Conservation (phyloP, 2,113 vertebrate genomes). For the Psittacus erithacus region DNA sequence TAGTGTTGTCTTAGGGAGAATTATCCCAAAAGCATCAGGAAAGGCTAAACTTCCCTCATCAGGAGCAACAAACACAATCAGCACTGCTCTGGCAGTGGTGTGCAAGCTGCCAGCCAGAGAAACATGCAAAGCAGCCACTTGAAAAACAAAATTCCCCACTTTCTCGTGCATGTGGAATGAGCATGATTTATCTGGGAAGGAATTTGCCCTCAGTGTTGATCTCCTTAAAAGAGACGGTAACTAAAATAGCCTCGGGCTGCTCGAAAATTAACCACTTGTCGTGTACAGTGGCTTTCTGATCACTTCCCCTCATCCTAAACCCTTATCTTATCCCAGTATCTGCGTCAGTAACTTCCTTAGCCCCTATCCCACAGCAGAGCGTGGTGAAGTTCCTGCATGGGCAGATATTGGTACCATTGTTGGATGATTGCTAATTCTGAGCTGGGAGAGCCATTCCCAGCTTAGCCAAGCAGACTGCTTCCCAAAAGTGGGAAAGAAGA, state of each 20-base stretch:
- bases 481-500: not conserved
- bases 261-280: slow-evolving; percentile 12
- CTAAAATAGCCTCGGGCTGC: slow-evolving; percentile 35
- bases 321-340: not conserved
- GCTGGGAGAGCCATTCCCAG: not conserved
- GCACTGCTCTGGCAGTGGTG: not conserved
- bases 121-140: slow-evolving; percentile 59
- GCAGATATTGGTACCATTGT: not conserved
- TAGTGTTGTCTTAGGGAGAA: not conserved
- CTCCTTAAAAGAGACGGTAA: slow-evolving; percentile 52
- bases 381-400: fast-evolving
- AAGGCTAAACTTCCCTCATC: not conserved
- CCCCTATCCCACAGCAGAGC: not conserved
- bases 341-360: fast-evolving
- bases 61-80: not conserved
- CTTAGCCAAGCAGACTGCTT: not conserved
- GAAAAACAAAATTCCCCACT: slow-evolving; percentile 62
- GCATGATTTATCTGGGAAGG: slow-evolving; percentile 66
- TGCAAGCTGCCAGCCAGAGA: slow-evolving; percentile 1
- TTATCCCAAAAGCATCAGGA: not conserved
- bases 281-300: not conserved
- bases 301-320: not conserved
- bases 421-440: not conserved
- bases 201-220: slow-evolving; percentile 60
- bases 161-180: slow-evolving; percentile 53